phyloP scores from a whole-genome alignment of 2,113 vertebrate species.

The Recurvirostra avosetta region DNA sequence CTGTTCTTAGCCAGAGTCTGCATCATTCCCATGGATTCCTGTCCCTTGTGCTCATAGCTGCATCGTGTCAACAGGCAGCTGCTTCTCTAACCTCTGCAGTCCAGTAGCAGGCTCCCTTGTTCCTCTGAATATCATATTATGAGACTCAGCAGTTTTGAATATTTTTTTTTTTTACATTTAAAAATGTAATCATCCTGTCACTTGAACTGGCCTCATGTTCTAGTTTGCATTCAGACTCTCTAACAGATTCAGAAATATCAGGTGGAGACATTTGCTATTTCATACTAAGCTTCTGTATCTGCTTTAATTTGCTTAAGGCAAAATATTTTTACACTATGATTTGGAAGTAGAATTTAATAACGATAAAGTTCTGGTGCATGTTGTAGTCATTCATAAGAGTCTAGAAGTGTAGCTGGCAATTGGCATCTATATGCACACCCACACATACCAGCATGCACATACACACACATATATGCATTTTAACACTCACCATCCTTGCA shows the following conservation, averaged over 20 bases:
- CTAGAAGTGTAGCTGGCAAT: background rate
- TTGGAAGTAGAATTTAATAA: slow-evolving; percentile 3
- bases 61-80: background rate
- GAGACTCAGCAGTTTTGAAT: background rate
- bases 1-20: background rate
- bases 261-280: background rate
- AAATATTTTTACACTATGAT: background rate
- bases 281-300: background rate
- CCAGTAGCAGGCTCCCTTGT: background rate
- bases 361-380: background rate
- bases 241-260: background rate
- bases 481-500: background rate
- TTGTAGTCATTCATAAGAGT: background rate
- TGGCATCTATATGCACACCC: background rate
- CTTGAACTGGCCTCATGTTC: background rate
- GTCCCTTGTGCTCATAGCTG: background rate
- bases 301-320: slow-evolving; percentile 30
- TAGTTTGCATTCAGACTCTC: background rate
- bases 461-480: background rate
- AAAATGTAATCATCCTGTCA: background rate
- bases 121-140: slow-evolving; percentile 12
- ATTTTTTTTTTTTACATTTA: slow-evolving; percentile 9
- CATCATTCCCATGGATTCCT: background rate
- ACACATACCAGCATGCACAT: background rate
- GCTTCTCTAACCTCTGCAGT: background rate